Conservation (phyloP, 2,113 vertebrate genomes). For the Gymnorhina tibicen region DNA sequence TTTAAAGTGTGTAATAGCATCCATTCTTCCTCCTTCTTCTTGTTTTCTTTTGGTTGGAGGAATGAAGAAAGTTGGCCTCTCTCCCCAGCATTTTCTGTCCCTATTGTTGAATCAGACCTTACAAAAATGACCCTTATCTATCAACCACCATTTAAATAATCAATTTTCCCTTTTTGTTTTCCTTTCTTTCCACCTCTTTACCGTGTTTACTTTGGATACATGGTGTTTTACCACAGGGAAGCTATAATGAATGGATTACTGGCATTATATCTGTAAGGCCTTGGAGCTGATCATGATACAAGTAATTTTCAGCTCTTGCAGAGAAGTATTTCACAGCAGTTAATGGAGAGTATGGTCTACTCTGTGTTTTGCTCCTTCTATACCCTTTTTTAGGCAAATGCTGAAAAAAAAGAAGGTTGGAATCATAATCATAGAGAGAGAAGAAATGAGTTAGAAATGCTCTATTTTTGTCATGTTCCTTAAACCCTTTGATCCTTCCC, state of each 20-base stretch:
- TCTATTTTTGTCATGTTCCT: constrained; percentile 46
- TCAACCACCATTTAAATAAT: neutral
- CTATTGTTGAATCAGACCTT: neutral
- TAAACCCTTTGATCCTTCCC: constrained; percentile 53
- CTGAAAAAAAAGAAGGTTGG: neutral
- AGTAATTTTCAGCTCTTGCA: neutral
- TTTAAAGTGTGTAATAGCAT: neutral
- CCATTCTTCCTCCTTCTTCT: neutral
- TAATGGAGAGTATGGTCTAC: neutral
- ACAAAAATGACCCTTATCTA: neutral
- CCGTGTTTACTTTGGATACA: neutral
- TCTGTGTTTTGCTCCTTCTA: neutral
- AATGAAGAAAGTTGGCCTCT: neutral
- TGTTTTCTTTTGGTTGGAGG: neutral
- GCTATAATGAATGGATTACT: neutral
- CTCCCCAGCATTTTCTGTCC: neutral
- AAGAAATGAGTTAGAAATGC: neutral
- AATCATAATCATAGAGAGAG: neutral
- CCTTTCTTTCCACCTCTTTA: neutral
- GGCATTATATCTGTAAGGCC: neutral
- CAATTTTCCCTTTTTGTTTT: neutral
- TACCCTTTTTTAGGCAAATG: neutral
- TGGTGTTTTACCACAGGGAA: neutral
- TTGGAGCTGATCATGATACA: neutral
- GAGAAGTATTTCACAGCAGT: neutral